Evolutionary conservation across 64 coral and sea anemone species (phyloP).

Genomic region (Montipora foliosa): DNA sequence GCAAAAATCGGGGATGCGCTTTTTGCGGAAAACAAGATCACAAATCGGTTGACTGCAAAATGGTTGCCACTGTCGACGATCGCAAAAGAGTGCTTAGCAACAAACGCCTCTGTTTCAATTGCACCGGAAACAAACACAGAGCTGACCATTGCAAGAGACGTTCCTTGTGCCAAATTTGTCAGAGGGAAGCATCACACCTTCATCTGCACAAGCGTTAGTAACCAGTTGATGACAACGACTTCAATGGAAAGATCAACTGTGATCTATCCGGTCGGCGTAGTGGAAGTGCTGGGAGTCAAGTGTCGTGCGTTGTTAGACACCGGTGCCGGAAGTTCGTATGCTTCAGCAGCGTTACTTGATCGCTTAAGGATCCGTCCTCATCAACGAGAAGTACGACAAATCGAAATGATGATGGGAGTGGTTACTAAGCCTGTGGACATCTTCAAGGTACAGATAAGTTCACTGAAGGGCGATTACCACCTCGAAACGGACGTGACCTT

Average conservation of each 20-base stretch:
- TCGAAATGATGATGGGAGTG: slow-evolving; percentile 26
- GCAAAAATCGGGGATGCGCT: slow-evolving; percentile 16
- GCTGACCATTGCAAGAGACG: slow-evolving; percentile 35
- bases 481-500: neutral
- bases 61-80: slow-evolving; percentile 15
- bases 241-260: neutral
- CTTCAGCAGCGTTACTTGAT: slow-evolving; percentile 43
- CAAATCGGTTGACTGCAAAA: slow-evolving; percentile 32
- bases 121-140: slow-evolving; percentile 47
- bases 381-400: slow-evolving; percentile 1
- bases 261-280: slow-evolving; percentile 27
- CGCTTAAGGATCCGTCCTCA: slow-evolving; percentile 18
- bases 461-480: slow-evolving; percentile 3
- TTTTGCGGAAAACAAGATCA: slow-evolving; percentile 39
- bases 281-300: slow-evolving; percentile 26
- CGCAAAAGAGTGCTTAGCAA: slow-evolving; percentile 30
- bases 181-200: slow-evolving; percentile 10
- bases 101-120: slow-evolving; percentile 51
- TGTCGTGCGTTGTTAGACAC: slow-evolving; percentile 36
- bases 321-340: slow-evolving; percentile 34
- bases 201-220: neutral
- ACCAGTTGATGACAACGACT: neutral
- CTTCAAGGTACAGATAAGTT: slow-evolving; percentile 9
- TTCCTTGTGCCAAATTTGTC: slow-evolving; percentile 55
- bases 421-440: slow-evolving; percentile 12